Evolutionary conservation across 2,888 invertebrate genomes (phyloP), one percentile per base, ranked within the genome.

Genomic region (Zele albiditarsus): DNA sequence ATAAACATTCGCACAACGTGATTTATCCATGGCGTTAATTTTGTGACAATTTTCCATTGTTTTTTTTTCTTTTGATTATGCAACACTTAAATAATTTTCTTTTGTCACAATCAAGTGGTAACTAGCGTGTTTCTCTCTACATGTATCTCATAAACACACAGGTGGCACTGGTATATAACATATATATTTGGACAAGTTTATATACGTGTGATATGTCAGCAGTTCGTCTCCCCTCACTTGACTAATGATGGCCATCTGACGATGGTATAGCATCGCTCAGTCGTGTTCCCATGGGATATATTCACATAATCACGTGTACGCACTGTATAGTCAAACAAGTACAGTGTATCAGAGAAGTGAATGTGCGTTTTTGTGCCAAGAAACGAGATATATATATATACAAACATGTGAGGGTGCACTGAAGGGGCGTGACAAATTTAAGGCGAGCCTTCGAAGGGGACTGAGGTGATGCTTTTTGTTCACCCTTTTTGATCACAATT

Each of bases 381-480:
- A 57, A 20, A n/a, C 4, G 60, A 58, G 53, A 16, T 16, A 25
- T 27, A n/a, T 28, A 5, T n/a, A n/a, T 62, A 31, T 62, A 46
- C 75, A 80, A 78, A 76, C 77, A 79, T 77, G 80, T 78, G 80
- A 80, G 80, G 80, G 81, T 80, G 80, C 74, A 69, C 70, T 66
- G 28, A 77, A 79, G 76, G 79, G 81, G 78, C 77, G 79, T 78
- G 75, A 77, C 73, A 33, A 71, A 76, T 78, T 76, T 77, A 78
- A 78, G 75, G 78, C 46, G 14, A 60, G 76, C 77, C 75, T 73
- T 76, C 66, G 49, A 75, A 2, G 46, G n/a, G 16, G 20, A 53
- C 5, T 20, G 4, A 1, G 6, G 4, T 53, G n/a, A 20, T 23
- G 2, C n/a, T 53, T 6, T 53, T n/a, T 78, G 72, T 74, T 74